Evolutionary conservation across 2,797 vertebrate genomes (phyloP).

Genomic region (Chrysocyon brachyurus): DNA sequence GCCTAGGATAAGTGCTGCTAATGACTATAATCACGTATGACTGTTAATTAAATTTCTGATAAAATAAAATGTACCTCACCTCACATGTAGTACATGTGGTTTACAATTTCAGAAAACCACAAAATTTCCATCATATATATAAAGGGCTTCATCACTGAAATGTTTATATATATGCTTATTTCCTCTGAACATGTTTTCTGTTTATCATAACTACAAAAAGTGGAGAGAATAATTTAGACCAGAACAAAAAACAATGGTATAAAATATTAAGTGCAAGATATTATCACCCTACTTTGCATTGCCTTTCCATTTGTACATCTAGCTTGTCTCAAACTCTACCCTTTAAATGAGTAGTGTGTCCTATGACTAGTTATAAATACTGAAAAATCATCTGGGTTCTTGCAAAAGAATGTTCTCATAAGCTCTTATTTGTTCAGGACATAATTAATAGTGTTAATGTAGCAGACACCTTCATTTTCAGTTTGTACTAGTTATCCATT

Average conservation of each 20-base stretch:
- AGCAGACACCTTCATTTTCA: neutral
- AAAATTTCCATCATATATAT: neutral
- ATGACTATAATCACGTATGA: neutral
- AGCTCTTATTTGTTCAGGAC: neutral
- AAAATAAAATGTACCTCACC: neutral
- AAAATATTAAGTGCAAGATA: slow-evolving; percentile 18
- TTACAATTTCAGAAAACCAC: neutral
- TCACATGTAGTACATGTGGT: too few species aligned
- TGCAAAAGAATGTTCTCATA: neutral
- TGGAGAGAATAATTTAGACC: neutral
- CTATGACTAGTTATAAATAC: neutral
- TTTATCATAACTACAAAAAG: neutral
- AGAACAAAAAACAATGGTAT: neutral
- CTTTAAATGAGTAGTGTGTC: neutral
- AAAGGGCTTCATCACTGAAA: neutral
- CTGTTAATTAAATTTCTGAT: neutral
- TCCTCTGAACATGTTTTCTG: neutral
- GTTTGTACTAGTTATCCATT: neutral
- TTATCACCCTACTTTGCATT: neutral
- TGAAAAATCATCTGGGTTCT: neutral
- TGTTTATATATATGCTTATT: neutral
- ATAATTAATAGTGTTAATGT: neutral
- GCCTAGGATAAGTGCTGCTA: neutral
- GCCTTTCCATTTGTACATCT: neutral
- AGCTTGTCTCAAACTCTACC: neutral